Conservation (phyloP, 2,113 vertebrate genomes). For the Protobothrops mucrosquamatus region DNA sequence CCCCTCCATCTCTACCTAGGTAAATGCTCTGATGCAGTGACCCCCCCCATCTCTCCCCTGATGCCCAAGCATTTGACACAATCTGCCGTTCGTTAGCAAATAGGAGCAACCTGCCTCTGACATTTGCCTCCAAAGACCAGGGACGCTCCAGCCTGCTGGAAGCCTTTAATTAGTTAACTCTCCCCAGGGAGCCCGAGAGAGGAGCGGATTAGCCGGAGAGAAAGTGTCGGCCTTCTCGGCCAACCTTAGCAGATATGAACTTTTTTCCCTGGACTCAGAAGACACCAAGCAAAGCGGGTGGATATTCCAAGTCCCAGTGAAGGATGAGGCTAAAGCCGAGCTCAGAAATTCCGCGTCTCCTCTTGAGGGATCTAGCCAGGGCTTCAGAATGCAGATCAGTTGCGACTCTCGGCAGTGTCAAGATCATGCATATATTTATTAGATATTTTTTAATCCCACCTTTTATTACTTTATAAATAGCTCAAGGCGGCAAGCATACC, state of each 20-base stretch:
- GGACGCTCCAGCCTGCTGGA: conserved; percentile 44
- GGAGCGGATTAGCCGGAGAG: conserved; percentile 31
- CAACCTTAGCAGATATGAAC: background rate
- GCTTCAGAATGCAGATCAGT: background rate
- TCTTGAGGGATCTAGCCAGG: background rate
- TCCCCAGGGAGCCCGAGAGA: background rate
- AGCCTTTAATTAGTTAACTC: conserved; percentile 52
- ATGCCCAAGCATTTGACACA: background rate
- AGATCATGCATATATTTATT: background rate
- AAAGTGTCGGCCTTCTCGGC: accelerated
- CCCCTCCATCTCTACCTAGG: background rate
- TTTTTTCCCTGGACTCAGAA: background rate
- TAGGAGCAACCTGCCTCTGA: conserved; percentile 34
- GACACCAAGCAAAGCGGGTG: too few relatives aligned
- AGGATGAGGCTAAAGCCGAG: background rate
- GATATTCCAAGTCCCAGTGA: background rate
- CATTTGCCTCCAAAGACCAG: conserved; percentile 45
- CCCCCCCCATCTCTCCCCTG: background rate
- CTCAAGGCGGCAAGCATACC: background rate
- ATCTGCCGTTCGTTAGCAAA: conserved; percentile 26
- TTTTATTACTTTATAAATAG: background rate
- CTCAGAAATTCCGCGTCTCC: background rate
- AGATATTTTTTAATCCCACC: background rate
- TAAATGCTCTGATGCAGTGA: background rate
- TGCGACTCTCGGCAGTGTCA: background rate